phyloP scores from a whole-genome alignment of 2,113 vertebrate species.

The Nycticorax nycticorax region DNA sequence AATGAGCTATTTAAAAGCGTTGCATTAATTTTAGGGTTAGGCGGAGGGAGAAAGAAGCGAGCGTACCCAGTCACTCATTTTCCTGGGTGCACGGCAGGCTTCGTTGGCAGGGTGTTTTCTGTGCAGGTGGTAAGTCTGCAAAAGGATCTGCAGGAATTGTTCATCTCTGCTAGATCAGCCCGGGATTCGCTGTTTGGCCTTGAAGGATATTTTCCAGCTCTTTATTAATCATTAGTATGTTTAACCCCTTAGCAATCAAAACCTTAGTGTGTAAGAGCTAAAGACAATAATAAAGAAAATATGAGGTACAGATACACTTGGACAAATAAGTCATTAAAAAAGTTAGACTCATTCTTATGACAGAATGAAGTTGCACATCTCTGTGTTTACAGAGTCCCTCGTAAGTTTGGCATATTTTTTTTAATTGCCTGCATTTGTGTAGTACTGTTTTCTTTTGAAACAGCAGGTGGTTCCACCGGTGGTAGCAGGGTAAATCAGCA shows the following conservation, averaged over 20 bases:
- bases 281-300: not conserved
- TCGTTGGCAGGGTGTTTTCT: not conserved
- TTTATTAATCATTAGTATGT: not conserved
- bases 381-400: not conserved
- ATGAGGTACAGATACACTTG: accelerated
- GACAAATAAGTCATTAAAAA: not conserved
- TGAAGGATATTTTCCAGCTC: not conserved
- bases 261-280: not conserved
- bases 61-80: not conserved
- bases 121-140: not conserved
- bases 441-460: not conserved
- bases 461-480: not conserved
- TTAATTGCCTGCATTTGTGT: not conserved
- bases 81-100: not conserved
- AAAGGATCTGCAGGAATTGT: not conserved
- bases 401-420: not conserved
- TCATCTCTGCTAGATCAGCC: not conserved
- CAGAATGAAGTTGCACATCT: not conserved
- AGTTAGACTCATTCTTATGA: not conserved
- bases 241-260: not conserved
- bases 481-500: not conserved
- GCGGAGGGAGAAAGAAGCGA: not conserved
- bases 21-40: not conserved
- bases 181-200: not conserved
- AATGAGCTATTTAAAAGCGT: not conserved